Percentiles rank a stretch among this genome's conserved stretches.
Conservation (phyloP, 2,797 vertebrate species). For the Ataeniobius toweri region DNA sequence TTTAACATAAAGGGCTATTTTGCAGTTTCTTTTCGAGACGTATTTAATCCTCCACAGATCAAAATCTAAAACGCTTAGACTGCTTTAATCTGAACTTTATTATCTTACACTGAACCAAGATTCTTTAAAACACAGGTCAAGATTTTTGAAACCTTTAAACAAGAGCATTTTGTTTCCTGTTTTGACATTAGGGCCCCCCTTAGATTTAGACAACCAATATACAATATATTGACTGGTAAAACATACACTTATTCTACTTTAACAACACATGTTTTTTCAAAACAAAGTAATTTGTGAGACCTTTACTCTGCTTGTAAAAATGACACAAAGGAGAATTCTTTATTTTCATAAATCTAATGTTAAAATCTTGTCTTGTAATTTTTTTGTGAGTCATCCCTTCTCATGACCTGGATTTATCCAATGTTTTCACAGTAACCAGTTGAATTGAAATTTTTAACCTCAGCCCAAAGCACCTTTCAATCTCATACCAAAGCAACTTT, state of each 20-base stretch:
- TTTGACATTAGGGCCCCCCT: not conserved
- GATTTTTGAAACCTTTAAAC: not conserved
- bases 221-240: not conserved
- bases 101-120: not conserved
- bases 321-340: too few species aligned
- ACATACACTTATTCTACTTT: not conserved
- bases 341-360: too few species aligned
- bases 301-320: too few species aligned
- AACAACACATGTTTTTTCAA: too few species aligned
- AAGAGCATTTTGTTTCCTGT: not conserved
- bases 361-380: not conserved
- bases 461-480: conserved; percentile 29
- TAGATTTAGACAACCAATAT: not conserved
- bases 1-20: not conserved
- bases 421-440: not conserved
- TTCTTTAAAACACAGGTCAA: not conserved
- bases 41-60: not conserved
- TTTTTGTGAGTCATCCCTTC: not conserved
- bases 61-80: not conserved
- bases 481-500: conserved; percentile 42
- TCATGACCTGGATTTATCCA: not conserved
- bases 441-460: conserved; percentile 24
- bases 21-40: not conserved
- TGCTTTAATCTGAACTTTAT: not conserved
- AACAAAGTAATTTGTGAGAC: too few species aligned